Conservation (phyloP, 2,113 vertebrate genomes). For the Centropus unirufus region DNA sequence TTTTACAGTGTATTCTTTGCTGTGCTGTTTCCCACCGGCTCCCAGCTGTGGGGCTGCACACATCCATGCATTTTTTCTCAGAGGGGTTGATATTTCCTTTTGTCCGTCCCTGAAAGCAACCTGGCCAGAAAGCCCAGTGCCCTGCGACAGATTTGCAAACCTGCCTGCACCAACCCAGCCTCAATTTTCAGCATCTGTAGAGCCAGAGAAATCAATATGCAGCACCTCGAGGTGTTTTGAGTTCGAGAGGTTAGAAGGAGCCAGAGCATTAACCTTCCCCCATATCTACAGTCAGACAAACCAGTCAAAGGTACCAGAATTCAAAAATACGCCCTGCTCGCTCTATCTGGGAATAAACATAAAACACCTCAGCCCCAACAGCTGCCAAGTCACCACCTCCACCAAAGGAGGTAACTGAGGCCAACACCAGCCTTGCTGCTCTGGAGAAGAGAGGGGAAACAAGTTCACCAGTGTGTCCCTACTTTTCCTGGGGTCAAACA, state of each 20-base stretch:
- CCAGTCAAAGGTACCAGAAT: background rate
- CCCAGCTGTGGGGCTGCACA: fast-evolving
- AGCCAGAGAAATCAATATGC: background rate
- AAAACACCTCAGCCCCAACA: background rate
- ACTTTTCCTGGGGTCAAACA: too few relatives aligned
- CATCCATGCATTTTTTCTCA: background rate
- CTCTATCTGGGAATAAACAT: fast-evolving
- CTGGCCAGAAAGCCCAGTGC: background rate
- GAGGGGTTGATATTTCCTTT: background rate
- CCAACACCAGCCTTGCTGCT: background rate
- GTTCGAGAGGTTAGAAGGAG: background rate
- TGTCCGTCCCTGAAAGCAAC: background rate
- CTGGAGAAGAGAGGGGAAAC: background rate
- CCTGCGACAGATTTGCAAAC: background rate
- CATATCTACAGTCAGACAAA: background rate
- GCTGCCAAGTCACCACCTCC: background rate
- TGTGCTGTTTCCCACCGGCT: background rate
- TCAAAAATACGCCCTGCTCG: background rate
- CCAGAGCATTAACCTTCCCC: background rate
- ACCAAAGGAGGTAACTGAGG: background rate
- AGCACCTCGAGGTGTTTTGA: background rate
- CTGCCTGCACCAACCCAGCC: background rate
- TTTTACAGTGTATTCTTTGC: background rate
- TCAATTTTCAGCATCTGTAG: background rate
- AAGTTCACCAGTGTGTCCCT: background rate